These are phyloP conservation scores for Doryteuthis pealeii DNA, from an alignment of 1,140 invertebrate species.

Conservation along the genomic window DNA sequence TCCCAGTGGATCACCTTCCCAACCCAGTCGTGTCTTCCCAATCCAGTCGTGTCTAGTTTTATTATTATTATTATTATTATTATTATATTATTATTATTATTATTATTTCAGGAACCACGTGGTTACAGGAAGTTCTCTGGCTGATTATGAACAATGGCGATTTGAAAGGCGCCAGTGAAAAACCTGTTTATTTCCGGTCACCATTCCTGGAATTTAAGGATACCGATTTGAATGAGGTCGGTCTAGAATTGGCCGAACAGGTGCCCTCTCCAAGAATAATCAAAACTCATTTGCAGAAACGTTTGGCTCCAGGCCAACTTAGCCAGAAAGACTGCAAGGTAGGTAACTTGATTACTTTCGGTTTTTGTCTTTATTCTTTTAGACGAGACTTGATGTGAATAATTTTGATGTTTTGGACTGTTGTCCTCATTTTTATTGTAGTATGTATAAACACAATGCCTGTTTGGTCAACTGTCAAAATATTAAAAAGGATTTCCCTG, in stretches of 20 bases:
- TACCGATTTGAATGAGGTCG: slow-evolving; percentile 48
- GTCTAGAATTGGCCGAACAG: slow-evolving; percentile 46
- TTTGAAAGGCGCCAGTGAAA: slow-evolving; percentile 72
- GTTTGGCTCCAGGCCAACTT: slow-evolving; percentile 38
- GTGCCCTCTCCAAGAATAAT: slow-evolving; percentile 50
- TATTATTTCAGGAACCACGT: slow-evolving; percentile 73
- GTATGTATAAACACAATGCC: too few species aligned
- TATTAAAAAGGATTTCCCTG: too few species aligned
- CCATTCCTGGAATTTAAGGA: slow-evolving; percentile 66
- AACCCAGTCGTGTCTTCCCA: too few species aligned
- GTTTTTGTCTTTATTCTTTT: too few species aligned
- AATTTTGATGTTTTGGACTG: too few species aligned
- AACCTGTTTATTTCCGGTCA: slow-evolving; percentile 66
- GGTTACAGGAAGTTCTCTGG: slow-evolving; percentile 88
- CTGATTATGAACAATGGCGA: slow-evolving; percentile 75
- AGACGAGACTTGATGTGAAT: too few species aligned
- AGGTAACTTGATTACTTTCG: slow-evolving; percentile 10
- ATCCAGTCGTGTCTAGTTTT: too few species aligned
- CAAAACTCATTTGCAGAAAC: slow-evolving; percentile 48
- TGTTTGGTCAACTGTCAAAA: too few species aligned
- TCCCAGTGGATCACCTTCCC: too few species aligned
- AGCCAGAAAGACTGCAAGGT: slow-evolving; percentile 41
- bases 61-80: too few species aligned
- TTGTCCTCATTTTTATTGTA: too few species aligned
- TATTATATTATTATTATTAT: too few species aligned